Evolutionary conservation across 2,797 vertebrate genomes (phyloP), one percentile per base, ranked within the genome.

Genomic region (Hoplostethus atlanticus): DNA sequence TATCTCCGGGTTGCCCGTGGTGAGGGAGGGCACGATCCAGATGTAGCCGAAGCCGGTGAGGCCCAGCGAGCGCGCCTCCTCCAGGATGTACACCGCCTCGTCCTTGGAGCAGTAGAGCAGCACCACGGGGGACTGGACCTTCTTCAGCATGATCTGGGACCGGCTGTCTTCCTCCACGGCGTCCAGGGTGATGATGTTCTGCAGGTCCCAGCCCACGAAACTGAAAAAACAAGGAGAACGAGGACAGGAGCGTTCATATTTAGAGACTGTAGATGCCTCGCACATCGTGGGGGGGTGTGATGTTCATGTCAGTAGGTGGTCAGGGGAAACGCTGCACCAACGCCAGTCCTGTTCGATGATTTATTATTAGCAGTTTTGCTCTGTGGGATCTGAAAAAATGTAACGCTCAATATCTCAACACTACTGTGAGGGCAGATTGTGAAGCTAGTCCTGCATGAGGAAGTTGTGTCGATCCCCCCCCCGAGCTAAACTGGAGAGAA

Each of bases 161-260:
- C 96, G 95, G 54, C 95, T 96, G 76, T 98, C 97, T 56, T 96
- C 96, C 4, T 97, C 96, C 81, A 97, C 95, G 0, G 97, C 96
- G 50, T 99, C 98, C 1, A 99, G 91, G 3, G 92, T 91, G 89
- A 99, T 97, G 81, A 97, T 76, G 1, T 97, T 96, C 93, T 98
- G 96, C 93, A 99, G 96, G 87, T 99, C 97, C 98, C 98, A 99
- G 80, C 97, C 97, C 77, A 99, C 97, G 67, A 98, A 99, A 84
- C 97, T 93, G 38, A 2, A 64, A 68, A 1, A 76, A 70, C 57
- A 76, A 36, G 69, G 57, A 80, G 64, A 84, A 71, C 25, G 16
- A 73, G 59, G 68, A 86, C 69, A 80, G 25, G 44, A 82, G 84
- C 72, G 21, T 21, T 21, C 21, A 1, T 21, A 21, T 21, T 21